Percentiles rank a stretch among this genome's conserved stretches.
Evolutionary conservation across 2,888 invertebrate genomes (phyloP).

Genomic region (Agrochola lychnidis): DNA sequence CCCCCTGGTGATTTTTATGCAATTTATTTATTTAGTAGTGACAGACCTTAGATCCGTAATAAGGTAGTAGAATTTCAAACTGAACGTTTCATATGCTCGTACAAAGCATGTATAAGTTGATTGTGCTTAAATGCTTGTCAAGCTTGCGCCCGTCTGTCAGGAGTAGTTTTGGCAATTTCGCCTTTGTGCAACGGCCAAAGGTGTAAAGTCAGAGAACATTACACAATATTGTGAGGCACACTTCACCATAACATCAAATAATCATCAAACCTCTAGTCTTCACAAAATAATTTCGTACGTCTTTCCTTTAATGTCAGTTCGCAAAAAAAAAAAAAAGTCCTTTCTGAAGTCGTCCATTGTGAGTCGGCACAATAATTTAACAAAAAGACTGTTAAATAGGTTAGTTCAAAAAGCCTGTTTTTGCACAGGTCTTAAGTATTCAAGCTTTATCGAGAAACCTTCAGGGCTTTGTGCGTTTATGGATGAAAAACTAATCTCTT

Average conservation of each 20-base stretch:
- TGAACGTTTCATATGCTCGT: background rate
- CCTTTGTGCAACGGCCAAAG: background rate
- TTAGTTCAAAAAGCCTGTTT: slow-evolving; percentile 40
- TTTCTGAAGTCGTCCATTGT: slow-evolving; percentile 41
- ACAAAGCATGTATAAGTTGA: background rate
- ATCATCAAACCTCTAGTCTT: background rate
- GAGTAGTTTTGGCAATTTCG: background rate
- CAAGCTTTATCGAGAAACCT: slow-evolving; percentile 39
- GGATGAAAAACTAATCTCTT: slow-evolving; percentile 50
- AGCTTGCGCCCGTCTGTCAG: background rate
- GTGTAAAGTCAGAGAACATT: background rate
- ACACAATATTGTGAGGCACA: background rate
- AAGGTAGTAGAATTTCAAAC: background rate
- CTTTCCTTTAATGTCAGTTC: slow-evolving; percentile 16
- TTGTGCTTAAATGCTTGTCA: background rate
- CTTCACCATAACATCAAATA: slow-evolving; percentile 1
- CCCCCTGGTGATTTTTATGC: too few relatives aligned
- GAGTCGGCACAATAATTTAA: slow-evolving; percentile 43
- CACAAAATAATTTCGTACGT: background rate
- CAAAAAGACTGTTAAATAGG: slow-evolving; percentile 41
- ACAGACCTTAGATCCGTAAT: too few relatives aligned
- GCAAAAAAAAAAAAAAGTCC: slow-evolving; percentile 24
- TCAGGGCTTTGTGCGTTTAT: slow-evolving; percentile 37
- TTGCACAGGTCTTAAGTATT: slow-evolving; percentile 8
- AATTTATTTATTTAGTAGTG: background rate